Evolutionary conservation across 2,113 vertebrate species (phyloP), one percentile per base, ranked within the genome.

Genomic region (Misgurnus mizolepis): DNA sequence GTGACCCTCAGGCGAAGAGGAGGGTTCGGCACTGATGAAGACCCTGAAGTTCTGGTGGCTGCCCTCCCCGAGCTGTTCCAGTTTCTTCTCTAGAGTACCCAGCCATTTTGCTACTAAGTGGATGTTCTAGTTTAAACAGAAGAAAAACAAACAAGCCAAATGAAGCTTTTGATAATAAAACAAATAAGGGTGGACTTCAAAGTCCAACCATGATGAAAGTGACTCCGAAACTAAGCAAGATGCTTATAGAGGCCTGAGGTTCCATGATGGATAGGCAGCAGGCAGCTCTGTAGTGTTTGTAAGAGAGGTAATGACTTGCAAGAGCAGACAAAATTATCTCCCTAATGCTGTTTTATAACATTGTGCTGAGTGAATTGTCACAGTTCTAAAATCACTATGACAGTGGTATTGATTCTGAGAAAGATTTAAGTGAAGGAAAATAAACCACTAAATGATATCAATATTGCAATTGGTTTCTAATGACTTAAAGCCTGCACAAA

Each of bases 101-200:
- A 99, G 91, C 97, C 98, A 99, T 85, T 94, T 95, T 81, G 95
- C 92, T 68, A 99, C 97, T 82, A 99, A 89, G 84, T 99, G 97
- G 88, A 99, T 96, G 83, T 99, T 99, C 98, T 99, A 62, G 45
- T 45, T 47, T 6, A 5, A 15, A 70, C 15, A 41, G 41, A 47
- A 22, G 62, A 64, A 41, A 8, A 85, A 56, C 53, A 56, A 56
- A 12, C 17, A 2, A 56, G 55, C 6, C 1, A 58, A 58, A 58
- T 58, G 6, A 58, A 7, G 6, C 17, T 53, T 4, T 53, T 53
- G 14, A 12, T 15, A 5, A 15, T 53, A 1, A 58, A 17, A 58
- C 55, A 58, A 58, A 17, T 7, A n/a, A 58, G 3, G 0, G 14
- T 53, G 5, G 7, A 58, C 55, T n/a, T 47, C 45, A 47, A 47